Evolutionary conservation across 2,113 vertebrate species (phyloP), one percentile per base, ranked within the genome.

Genomic region (Oreocharis arfaki): DNA sequence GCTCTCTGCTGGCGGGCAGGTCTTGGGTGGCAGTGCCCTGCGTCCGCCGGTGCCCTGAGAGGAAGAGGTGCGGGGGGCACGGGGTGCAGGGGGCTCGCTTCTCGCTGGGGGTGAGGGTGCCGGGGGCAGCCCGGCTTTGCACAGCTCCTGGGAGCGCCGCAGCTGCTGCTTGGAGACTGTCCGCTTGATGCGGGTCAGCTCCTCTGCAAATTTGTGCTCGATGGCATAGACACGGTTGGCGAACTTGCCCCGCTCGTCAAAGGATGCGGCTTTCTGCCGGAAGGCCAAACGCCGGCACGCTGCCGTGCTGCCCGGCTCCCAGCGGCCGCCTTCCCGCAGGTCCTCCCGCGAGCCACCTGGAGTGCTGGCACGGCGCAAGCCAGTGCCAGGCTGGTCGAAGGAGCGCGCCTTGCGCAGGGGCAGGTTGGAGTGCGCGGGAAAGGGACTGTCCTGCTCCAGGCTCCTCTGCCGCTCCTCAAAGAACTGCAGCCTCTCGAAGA

Each of bases 191-290:
- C 99, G 98, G 65, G 98, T 99, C 68, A 99, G 98, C 96, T 99
- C 99, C 95, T 99, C 98, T 0, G 99, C 98, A 90, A 99, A 99
- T 95, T 99, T 99, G 96, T 98, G 98, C 97, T 99, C 99, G 9
- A 99, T 98, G 92, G 99, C 99, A 5, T 99, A 98, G 74, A 99
- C 98, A 3, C 98, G 98, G 79, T 98, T 97, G 14, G 98, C 97
- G 27, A 98, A 98, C 59, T 98, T 95, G 30, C 99, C 98, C 95
- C 99, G 98, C 67, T 99, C 99, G 7, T 99, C 99, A 19, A 99
- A 97, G 4, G 99, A 99, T 9, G 99, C 98, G 0, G 99, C 99
- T 97, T 99, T 99, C 95, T 99, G 99, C 92, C 98, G 98, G 95
- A 99, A 99, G 91, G 98, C 98, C 64, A 98, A 98, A 60, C 98